Evolutionary conservation across 2,797 vertebrate species (phyloP).

Genomic region (Miichthys miiuy): DNA sequence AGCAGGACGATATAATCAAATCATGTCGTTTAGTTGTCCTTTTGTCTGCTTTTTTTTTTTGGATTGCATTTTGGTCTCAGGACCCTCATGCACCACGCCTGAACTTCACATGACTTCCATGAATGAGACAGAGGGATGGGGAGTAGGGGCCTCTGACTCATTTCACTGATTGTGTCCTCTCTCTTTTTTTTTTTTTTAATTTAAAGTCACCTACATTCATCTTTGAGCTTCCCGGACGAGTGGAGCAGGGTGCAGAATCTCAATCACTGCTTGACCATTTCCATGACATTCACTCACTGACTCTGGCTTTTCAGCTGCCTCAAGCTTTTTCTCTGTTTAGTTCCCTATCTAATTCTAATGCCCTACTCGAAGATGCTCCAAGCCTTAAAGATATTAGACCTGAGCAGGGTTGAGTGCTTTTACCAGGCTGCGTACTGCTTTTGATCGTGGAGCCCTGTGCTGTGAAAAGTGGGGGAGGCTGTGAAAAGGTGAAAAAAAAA

Average conservation of each 20-base stretch:
- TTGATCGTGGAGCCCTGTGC: conserved; percentile 39
- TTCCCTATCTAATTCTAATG: conserved; percentile 11
- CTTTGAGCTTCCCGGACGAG: conserved; percentile 37
- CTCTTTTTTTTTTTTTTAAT: not conserved
- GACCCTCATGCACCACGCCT: conserved; percentile 19
- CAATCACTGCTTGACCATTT: conserved; percentile 55
- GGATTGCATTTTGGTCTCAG: conserved; percentile 16
- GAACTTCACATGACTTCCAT: conserved; percentile 52
- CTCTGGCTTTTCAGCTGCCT: conserved; percentile 23
- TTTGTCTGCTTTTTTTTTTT: not conserved
- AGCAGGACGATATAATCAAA: conserved; percentile 71
- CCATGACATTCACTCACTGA: conserved; percentile 41
- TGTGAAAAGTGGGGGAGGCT: conserved; percentile 24
- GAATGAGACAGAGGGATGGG: conserved; percentile 27
- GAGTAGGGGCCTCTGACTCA: conserved; percentile 24
- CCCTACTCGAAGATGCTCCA: conserved; percentile 21
- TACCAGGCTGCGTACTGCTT: conserved; percentile 23
- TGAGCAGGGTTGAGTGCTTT: conserved; percentile 42
- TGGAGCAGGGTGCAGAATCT: conserved; percentile 50
- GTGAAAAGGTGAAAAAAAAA: conserved; percentile 38
- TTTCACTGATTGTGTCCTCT: conserved; percentile 54
- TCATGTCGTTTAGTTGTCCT: conserved; percentile 60
- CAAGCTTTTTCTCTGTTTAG: conserved; percentile 42
- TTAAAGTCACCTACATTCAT: conserved; percentile 66
- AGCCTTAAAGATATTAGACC: conserved; percentile 37